phyloP scores from a whole-genome alignment of 1,140 invertebrate species.

The Diuraphis noxia region DNA sequence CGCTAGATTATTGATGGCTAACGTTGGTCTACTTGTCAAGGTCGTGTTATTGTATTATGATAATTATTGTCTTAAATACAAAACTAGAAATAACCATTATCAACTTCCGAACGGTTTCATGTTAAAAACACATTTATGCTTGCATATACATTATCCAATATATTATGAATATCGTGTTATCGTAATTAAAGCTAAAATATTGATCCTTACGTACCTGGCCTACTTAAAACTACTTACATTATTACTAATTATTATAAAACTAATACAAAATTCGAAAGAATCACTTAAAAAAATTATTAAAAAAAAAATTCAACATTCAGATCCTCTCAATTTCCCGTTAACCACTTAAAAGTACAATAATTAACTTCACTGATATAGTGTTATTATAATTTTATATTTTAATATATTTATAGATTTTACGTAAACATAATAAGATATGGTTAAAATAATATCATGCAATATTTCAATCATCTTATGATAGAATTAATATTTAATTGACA shows the following conservation, averaged over 20 bases:
- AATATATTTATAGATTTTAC: too few species aligned
- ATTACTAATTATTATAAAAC: neutral
- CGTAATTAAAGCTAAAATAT: neutral
- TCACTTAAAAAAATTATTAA: too few species aligned
- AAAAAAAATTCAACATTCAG: too few species aligned
- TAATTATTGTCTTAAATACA: neutral
- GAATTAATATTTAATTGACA: too few species aligned
- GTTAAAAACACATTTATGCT: neutral
- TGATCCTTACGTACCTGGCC: neutral
- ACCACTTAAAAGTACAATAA: too few species aligned
- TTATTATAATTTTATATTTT: too few species aligned
- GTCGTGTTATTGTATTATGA: neutral
- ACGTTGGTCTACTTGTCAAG: conserved; percentile 1
- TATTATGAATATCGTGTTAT: neutral
- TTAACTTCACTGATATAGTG: too few species aligned
- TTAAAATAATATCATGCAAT: too few species aligned
- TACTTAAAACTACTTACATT: neutral
- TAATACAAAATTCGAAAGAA: too few species aligned
- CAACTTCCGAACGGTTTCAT: neutral
- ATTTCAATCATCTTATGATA: too few species aligned
- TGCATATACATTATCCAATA: neutral
- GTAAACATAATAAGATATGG: too few species aligned
- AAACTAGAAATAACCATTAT: neutral
- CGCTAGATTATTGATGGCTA: conserved; percentile 21
- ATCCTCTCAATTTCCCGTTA: too few species aligned